Base-by-base conservation (phyloP, 1,140 invertebrate genomes). In the Melitaea cinxia region DNA sequence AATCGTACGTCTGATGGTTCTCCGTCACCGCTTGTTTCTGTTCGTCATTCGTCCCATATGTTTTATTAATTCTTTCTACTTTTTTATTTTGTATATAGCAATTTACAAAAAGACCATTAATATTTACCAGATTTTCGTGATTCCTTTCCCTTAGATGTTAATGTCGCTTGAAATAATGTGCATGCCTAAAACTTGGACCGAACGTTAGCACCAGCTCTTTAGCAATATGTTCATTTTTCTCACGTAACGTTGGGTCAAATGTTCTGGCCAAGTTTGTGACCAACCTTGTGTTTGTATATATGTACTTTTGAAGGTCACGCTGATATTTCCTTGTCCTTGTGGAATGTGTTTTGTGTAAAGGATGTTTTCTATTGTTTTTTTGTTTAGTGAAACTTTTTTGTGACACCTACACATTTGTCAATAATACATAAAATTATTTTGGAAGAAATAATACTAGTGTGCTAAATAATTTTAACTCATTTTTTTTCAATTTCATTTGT, bases 271-370 rank as follows among this genome's bases (percentile, higher is more conserved):
- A 47, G 42, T 23, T 47, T 7, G 17, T 47, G 37, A 42, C 37
- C 14, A 15, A 49, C 23, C 30, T 19, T 58, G 39, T 49, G 17
- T 30, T 54, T 35, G 17, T 33, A 33, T 19, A 53, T 33, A 33
- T 19, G 42, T 19, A 42, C 17, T 42, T 42, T 6, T 42, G 37
- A 15, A 42, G 37, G 23, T 30, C 17, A 47, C 42, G 42, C 42
- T 47, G 4, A 42, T 15, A 4, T 35, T 6, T 19, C 49, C 59
- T 53, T 72, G 35, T 68, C 47, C 68, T 70, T 81, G 80, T 83
- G 80, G 82, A 75, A 78, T 86, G 83, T 86, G 83, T 83, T 77
- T 75, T 85, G 81, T 83, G 78, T 84, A 33, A 54, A 60, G 64
- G 64, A 59, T 57, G 50, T 37, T 21, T 30, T 56, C n/a, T n/a